Evolutionary conservation across 2,113 vertebrate species (phyloP).

Genomic region (Opisthocomus hoazin): DNA sequence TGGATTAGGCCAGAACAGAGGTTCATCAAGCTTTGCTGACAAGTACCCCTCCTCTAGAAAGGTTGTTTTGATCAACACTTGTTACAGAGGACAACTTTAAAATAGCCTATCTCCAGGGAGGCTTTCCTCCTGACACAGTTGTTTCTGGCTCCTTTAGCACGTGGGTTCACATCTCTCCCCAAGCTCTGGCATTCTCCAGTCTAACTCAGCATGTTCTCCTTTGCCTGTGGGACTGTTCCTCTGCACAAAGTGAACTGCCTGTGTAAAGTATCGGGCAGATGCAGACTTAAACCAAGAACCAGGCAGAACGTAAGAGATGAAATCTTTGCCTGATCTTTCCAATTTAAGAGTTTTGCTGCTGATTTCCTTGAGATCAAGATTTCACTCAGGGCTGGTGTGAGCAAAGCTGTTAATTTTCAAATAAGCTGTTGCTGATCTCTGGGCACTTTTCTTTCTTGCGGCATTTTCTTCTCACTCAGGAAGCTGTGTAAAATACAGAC

Average conservation of each 20-base stretch:
- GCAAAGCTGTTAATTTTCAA: slow-evolving; percentile 37
- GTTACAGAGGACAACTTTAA: background rate
- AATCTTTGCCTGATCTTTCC: background rate
- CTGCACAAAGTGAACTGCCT: background rate
- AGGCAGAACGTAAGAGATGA: background rate
- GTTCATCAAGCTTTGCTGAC: background rate
- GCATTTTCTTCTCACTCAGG: background rate
- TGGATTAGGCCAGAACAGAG: background rate
- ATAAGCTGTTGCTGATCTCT: background rate
- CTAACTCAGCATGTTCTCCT: background rate
- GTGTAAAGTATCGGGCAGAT: background rate
- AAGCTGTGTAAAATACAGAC: background rate
- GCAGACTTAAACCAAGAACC: background rate
- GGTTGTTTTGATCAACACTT: background rate
- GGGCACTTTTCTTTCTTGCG: background rate
- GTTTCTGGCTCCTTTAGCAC: background rate
- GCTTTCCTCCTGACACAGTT: background rate
- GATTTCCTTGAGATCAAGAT: background rate
- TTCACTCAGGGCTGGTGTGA: background rate
- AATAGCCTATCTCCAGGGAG: background rate
- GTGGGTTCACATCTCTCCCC: background rate
- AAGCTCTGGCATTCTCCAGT: background rate
- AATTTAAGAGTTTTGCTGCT: background rate
- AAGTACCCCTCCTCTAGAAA: background rate
- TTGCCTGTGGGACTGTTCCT: background rate